These are phyloP conservation scores for Ennomos quercinarius DNA, from an alignment of 2,888 invertebrate species.

Conservation along the genomic window DNA sequence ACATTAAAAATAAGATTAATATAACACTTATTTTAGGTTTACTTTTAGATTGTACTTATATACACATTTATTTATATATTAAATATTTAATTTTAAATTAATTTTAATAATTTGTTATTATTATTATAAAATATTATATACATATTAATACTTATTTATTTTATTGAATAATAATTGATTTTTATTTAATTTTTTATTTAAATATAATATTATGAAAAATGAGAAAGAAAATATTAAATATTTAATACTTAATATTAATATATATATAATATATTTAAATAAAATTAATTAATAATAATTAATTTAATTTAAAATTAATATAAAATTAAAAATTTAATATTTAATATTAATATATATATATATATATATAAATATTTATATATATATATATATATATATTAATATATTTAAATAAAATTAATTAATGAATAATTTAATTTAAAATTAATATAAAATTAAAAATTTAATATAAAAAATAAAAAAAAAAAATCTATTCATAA, in stretches of 20 bases:
- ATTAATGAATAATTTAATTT: constrained; percentile 22
- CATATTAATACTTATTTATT: constrained; percentile 42
- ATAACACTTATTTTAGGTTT: constrained; percentile 33
- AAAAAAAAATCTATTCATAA: constrained; percentile 66
- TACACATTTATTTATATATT: constrained; percentile 29
- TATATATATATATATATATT: constrained; percentile 20
- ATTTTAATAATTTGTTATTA: constrained; percentile 45
- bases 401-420: constrained; percentile 31
- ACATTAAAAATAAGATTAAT: constrained; percentile 39
- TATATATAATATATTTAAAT: constrained; percentile 18
- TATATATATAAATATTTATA: constrained; percentile 29
- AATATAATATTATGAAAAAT: constrained; percentile 49
- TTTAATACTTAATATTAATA: constrained; percentile 35
- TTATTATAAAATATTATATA: constrained; percentile 35
- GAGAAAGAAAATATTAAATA: constrained; percentile 42
- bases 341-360: constrained; percentile 27
- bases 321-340: constrained; percentile 40
- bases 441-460: constrained; percentile 29
- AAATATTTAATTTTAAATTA: constrained; percentile 48
- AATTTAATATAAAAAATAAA: constrained; percentile 55
- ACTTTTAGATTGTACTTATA: constrained; percentile 37
- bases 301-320: constrained; percentile 19
- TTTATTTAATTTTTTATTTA: constrained; percentile 38
- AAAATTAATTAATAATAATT: constrained; percentile 26
- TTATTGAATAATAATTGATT: too few species aligned